Base-by-base conservation (phyloP, 1,140 invertebrate genomes). In the Cheumatopsyche charites region DNA sequence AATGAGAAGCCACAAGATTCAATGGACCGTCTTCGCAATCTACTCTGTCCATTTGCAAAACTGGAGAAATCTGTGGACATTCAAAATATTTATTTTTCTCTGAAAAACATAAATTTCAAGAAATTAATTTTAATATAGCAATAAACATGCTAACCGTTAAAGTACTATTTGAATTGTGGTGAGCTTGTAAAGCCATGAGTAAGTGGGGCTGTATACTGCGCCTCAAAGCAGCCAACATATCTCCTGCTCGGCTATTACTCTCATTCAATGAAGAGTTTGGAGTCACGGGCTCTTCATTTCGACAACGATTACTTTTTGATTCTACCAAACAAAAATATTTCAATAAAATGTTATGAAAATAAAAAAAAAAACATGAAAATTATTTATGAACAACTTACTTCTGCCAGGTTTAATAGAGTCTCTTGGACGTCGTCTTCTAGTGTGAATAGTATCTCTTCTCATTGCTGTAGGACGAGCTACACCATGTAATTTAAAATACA, bases 391-490 rank as follows among this genome's bases (percentile, higher is more conserved):
- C 13, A 25, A 75, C 67, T 75, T 67, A 78, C 79, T 82, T 77
- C 84, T 79, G 36, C 84, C 78, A 63, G 84, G 83, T 29, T 85
- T 85, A 66, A 79, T 81, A 77, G 86, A 87, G 76, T 88, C 87
- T 77, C 93, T 91, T 2, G 94, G 94, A 79, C 96, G 90, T 77
- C 97, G 88, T 83, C 97, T 93, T 73, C 97, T 85, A 15, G 96
- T 98, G 83, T 98, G 96, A 80, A 98, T 98, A 7, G 95, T 96
- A 79, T 98, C 96, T 79, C 97, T 93, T 77, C 96, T 88, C 96
- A 98, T 98, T 25, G 95, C 93, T 73, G 95, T 88, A 5, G 97
- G 97, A 69, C 94, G 86, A 81, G 93, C 93, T 70, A 97, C 90
- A 69, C 93, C 91, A 82, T 98, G 95, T 70, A 97, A 85, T 84